A percentile compares a stretch with the other conserved stretches of the same genome.
Conservation (phyloP, 2,797 vertebrate genomes). For the Melanotaenia boesemani region DNA sequence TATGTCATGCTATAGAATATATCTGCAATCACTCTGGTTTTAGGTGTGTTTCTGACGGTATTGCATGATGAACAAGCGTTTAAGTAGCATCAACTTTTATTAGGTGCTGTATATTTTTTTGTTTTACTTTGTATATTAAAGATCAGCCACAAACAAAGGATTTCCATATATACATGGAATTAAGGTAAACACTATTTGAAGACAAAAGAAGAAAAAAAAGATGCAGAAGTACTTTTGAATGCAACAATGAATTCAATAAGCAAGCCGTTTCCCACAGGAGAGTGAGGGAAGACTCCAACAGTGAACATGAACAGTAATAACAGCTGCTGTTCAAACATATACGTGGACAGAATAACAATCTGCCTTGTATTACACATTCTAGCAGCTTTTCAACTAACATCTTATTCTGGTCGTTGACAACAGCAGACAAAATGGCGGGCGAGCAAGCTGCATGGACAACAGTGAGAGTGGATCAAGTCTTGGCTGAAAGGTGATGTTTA, state of each 20-base stretch:
- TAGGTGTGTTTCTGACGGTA: not conserved
- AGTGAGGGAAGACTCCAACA: constrained; percentile 28
- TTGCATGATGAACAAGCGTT: not conserved
- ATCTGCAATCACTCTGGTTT: not conserved
- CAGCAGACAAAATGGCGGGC: constrained; percentile 64
- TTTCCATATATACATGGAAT: not conserved
- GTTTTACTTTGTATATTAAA: not conserved
- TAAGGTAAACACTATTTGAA: not conserved
- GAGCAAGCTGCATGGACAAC: constrained; percentile 12
- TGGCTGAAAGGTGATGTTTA: constrained; percentile 22
- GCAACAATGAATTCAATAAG: constrained; percentile 36
- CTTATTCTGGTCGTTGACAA: constrained; percentile 51
- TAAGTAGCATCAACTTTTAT: not conserved
- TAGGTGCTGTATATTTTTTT: not conserved
- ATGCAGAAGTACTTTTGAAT: not conserved
- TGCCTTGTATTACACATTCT: constrained; percentile 42
- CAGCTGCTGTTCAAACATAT: constrained; percentile 64
- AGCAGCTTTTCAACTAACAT: constrained; percentile 58
- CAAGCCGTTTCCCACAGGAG: constrained; percentile 7
- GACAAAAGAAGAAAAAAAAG: not conserved
- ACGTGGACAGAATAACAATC: constrained; percentile 75
- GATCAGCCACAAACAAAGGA: not conserved
- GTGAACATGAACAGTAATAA: constrained; percentile 61
- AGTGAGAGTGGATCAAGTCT: constrained; percentile 28
- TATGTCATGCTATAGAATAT: no score